Base-by-base conservation (phyloP, 53 echinoderm and acorn worm species). In the Echinometra lucunter region DNA sequence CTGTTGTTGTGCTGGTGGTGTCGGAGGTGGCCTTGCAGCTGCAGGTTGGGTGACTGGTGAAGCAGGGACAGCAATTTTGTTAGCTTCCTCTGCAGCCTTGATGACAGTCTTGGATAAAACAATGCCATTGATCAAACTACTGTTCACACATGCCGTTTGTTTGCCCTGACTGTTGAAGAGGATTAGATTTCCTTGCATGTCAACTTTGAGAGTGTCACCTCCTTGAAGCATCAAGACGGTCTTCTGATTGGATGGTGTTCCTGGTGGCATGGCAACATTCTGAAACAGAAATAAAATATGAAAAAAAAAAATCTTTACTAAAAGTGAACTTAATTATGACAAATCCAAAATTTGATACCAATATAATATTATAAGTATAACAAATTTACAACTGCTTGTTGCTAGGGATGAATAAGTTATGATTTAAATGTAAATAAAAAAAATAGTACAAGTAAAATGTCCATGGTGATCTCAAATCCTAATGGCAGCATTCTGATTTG, bases 181-280 rank as follows among this genome's bases (percentile, higher is more conserved):
- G 12, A 97, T 95, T 57, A 98, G 95, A 88, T 98, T 98, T 27
- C 98, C 98, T 38, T 66, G 92, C 82, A 92, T 94, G 95, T 98
- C 98, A 21, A 98, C 95, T 88, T 97, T 97, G 28, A 98, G 90
- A 8, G 96, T 97, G 49, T 98, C 98, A 12, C 98, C 98, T 91
- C 97, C 95, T 89, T 98, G 98, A 2, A 98, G 95, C 45, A 98
- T 97, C 83, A 98, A 93, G 19, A 98, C 96, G 4, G 98, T 96
- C 91, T 97, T 97, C 95, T 95, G 92, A 89, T 49, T 94, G 82
- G 82, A 57, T 30, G 89, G 95, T 27, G 94, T 93, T 88, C 74
- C 83, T 44, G 34, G 87, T 75, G 95, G 96, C 55, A 94, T 85
- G 60, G 53, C 82, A 95, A 94, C 95, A 95, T 89, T 92, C 96